These are phyloP conservation scores for Chaetops frenatus DNA, from an alignment of 2,113 vertebrate species.

Conservation along the genomic window DNA sequence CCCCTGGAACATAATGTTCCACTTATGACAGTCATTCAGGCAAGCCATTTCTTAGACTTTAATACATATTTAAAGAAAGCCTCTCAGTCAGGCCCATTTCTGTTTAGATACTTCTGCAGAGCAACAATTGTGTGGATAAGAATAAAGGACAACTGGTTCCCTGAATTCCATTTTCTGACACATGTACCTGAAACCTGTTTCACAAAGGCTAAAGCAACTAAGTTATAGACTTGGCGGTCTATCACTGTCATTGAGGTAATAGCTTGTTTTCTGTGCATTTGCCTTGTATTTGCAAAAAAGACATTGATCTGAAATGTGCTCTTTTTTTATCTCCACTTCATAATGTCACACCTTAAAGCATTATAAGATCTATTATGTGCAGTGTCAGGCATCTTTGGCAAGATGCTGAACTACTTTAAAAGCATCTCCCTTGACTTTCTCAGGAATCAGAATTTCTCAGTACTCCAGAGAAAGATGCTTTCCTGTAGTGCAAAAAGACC, in stretches of 20 bases:
- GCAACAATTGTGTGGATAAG: not conserved
- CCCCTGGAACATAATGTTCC: not conserved
- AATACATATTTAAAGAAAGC: not conserved
- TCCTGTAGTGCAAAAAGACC: not conserved
- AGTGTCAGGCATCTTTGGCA: not conserved
- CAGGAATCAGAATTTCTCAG: not conserved
- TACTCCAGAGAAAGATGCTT: not conserved
- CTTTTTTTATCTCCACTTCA: not conserved
- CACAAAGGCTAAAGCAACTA: not conserved
- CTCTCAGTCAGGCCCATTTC: not conserved
- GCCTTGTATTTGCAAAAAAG: not conserved
- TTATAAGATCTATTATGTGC: not conserved
- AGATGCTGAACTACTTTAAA: not conserved
- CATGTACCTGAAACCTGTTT: not conserved
- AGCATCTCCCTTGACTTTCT: not conserved
- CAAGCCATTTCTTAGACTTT: not conserved
- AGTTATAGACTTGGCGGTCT: not conserved
- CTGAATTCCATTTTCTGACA: not conserved
- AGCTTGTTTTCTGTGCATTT: not conserved
- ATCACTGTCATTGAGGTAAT: not conserved
- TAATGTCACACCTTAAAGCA: not conserved
- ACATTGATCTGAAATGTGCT: not conserved
- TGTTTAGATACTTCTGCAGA: not conserved
- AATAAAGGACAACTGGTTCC: not conserved
- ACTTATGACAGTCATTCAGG: not conserved